These are phyloP conservation scores for Spongia lamella DNA, from an alignment of 37 sponge, comb jelly and placozoan species.

Conservation along the genomic window DNA sequence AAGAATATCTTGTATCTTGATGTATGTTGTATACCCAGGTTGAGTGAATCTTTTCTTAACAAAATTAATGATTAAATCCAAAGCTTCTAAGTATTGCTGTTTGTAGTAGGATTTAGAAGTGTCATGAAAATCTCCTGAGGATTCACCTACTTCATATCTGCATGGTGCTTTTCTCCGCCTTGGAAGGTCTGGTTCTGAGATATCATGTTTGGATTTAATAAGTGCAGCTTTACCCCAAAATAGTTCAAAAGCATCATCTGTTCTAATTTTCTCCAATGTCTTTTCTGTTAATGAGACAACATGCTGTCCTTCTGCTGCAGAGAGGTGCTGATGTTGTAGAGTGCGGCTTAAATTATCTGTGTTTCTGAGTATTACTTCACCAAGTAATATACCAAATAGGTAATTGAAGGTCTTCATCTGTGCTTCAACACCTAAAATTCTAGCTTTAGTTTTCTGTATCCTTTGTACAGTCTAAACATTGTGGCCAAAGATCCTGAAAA, in stretches of 20 bases:
- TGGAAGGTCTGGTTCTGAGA: slow-evolving; percentile 23
- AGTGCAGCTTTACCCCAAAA: slow-evolving; percentile 23
- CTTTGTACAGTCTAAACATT: background rate
- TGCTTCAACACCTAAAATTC: slow-evolving; percentile 40
- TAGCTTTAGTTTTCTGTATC: slow-evolving; percentile 40
- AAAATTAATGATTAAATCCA: slow-evolving; percentile 2
- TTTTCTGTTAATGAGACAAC: background rate
- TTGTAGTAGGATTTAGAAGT: background rate
- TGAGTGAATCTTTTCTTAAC: slow-evolving; percentile 23
- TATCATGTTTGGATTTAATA: background rate
- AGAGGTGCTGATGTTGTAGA: slow-evolving; percentile 5
- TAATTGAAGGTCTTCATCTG: slow-evolving; percentile 21
- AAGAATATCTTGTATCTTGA: slow-evolving; percentile 12
- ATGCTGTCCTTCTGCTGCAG: slow-evolving; percentile 23
- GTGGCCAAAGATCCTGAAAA: slow-evolving; percentile 10
- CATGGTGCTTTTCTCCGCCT: slow-evolving; percentile 5
- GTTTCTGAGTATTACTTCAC: slow-evolving; percentile 24
- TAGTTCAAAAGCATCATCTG: slow-evolving; percentile 2
- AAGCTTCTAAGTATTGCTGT: slow-evolving; percentile 30
- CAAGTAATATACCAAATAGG: slow-evolving; percentile 31
- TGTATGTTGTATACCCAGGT: background rate
- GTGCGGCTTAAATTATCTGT: slow-evolving; percentile 37
- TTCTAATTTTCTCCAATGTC: background rate
- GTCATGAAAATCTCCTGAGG: background rate
- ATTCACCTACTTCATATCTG: slow-evolving; percentile 28